Evolutionary conservation across 2,797 vertebrate genomes (phyloP).

Genomic region (Coregonus ussuriensis): DNA sequence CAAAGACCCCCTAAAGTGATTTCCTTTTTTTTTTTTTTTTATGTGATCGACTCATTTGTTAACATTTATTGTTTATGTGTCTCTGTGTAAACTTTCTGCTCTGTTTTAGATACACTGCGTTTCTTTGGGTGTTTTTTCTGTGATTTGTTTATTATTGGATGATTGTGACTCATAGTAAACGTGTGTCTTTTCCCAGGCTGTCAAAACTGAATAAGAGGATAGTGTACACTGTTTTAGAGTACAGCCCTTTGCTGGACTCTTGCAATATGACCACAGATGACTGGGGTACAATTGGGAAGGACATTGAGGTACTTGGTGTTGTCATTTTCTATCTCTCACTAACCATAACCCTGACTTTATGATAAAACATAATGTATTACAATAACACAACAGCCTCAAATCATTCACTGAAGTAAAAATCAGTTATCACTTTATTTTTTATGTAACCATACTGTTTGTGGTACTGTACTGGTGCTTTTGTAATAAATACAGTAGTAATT

Average conservation of each 20-base stretch:
- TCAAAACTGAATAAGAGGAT: conserved; percentile 84
- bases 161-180: neutral
- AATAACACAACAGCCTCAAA: neutral
- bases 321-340: neutral
- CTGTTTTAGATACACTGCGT: neutral
- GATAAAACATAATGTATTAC: too few species aligned
- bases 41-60: conserved; percentile 28
- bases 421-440: neutral
- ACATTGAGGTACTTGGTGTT: conserved; percentile 77
- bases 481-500: neutral
- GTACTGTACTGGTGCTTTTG: neutral
- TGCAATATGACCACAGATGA: conserved; percentile 94
- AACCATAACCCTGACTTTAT: neutral
- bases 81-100: conserved; percentile 17
- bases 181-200: conserved; percentile 60
- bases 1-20: conserved; percentile 2
- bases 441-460: neutral
- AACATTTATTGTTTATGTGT: conserved; percentile 27
- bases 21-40: conserved; percentile 18
- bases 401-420: neutral
- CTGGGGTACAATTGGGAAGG: conserved; percentile 87
- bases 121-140: neutral
- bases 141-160: neutral
- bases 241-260: conserved; percentile 89
- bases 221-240: conserved; percentile 86